Evolutionary conservation across 1,140 invertebrate species (phyloP).

Genomic region (Liolophura sinensis): DNA sequence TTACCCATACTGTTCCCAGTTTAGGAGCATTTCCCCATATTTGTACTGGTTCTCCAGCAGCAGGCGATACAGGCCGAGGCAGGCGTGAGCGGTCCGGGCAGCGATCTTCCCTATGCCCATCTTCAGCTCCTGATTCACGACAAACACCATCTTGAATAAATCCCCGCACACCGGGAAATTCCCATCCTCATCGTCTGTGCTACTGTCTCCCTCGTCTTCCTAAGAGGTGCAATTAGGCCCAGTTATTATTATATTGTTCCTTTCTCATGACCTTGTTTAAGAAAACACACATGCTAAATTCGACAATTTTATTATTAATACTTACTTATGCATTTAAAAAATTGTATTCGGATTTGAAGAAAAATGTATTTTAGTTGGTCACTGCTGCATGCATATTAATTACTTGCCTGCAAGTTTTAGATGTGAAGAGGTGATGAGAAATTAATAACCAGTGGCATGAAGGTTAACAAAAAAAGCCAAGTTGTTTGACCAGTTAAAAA

Average conservation of each 20-base stretch:
- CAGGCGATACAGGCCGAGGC: conserved; percentile 63
- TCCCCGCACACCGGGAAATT: conserved; percentile 48
- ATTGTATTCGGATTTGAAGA: no score
- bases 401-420: no score
- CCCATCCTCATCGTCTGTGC: conserved; percentile 45
- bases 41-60: conserved; percentile 58
- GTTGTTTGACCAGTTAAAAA: no score
- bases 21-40: conserved; percentile 59
- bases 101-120: conserved; percentile 70
- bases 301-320: no score
- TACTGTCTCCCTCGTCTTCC: conserved; percentile 5
- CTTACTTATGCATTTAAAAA: no score
- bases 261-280: conserved; percentile 13
- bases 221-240: conserved; percentile 3
- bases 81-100: conserved; percentile 69
- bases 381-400: no score
- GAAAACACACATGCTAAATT: no score
- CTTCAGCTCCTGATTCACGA: conserved; percentile 66
- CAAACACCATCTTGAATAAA: conserved; percentile 69
- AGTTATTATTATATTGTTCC: neutral
- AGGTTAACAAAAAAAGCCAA: no score
- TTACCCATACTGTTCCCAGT: conserved; percentile 65
- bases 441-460: no score
- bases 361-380: no score
- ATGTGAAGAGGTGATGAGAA: no score